Conservation (phyloP, 2,113 vertebrate genomes). For the Corythaeola cristata region DNA sequence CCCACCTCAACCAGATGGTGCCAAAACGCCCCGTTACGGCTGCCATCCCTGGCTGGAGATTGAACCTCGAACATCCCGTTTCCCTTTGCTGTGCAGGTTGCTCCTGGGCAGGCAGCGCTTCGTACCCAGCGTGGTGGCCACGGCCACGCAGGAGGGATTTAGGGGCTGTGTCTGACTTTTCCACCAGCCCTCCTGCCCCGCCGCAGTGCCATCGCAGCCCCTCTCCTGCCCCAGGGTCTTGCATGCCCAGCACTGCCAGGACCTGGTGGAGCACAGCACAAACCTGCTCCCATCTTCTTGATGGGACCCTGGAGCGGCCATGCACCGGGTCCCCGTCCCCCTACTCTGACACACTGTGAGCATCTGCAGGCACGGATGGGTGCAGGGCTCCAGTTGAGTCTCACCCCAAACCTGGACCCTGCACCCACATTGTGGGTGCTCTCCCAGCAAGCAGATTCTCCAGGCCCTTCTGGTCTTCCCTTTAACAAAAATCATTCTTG, state of each 20-base stretch:
- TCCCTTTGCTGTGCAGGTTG: not conserved
- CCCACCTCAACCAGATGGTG: not conserved
- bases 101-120: not conserved
- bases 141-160: fast-evolving
- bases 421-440: fast-evolving
- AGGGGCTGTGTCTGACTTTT: not conserved
- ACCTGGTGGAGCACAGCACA: not conserved
- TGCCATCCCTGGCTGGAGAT: not conserved
- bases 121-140: fast-evolving
- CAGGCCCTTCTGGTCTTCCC: not conserved
- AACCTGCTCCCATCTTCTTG: not conserved
- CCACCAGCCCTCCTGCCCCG: not conserved
- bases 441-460: not conserved
- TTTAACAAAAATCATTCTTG: not conserved
- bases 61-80: not conserved
- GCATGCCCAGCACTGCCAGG: not conserved
- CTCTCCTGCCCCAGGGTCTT: not conserved
- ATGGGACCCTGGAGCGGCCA: not conserved
- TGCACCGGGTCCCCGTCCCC: too few species aligned
- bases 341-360: fast-evolving
- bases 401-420: not conserved
- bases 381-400: not conserved
- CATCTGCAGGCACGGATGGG: not conserved
- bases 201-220: too few species aligned
- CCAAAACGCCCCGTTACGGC: not conserved